Base-by-base conservation (phyloP, 2,888 invertebrate genomes). In the Ichneumoninae sp. region DNA sequence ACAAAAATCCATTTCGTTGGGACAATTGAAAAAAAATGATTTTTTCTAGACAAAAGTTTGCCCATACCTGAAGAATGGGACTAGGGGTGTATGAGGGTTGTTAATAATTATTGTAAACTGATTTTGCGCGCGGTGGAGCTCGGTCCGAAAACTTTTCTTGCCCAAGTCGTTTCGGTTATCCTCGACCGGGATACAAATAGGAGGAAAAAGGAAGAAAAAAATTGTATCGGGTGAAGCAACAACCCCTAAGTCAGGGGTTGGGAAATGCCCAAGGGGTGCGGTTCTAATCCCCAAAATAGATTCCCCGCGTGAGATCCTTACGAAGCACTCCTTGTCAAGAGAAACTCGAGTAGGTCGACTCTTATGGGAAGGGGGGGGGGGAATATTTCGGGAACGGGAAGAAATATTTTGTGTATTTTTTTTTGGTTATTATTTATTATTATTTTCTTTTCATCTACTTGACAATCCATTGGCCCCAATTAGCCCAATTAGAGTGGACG, bases 391-490 rank as follows among this genome's bases (percentile, higher is more conserved):
- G 4, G 60, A 16, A 16, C 5, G 60, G 13, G 54, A 54, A 8
- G 10, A 22, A 22, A 22, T 54, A 22, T 22, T 10, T 54, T 7
- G 5, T 16, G 50, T 50, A 6, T 22, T 40, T 50, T 44, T 54
- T 3, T 26, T 7, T 40, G 26, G 10, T 36, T 70, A 22, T 16
- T 52, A 30, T 70, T 40, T 40, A 40, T 40, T 40, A 40, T 40
- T 2, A 10, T 40, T 40, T 40, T 6, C 40, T 40, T 40, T 40
- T 40, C 10, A 54, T 16, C 71, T 8, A 22, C 57, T 66, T 80
- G 77, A 80, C 68, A 83, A 84, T 74, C 80, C 84, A 80, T 77
- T 80, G 80, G 80, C 77, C 84, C 74, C 78, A 84, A 84, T 84
- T 84, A 78, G 77, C 65, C 84, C 84, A 81, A 78, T 81, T 81